phyloP scores from a whole-genome alignment of 2,888 invertebrate genomes.

The Uloborus plumipes region DNA sequence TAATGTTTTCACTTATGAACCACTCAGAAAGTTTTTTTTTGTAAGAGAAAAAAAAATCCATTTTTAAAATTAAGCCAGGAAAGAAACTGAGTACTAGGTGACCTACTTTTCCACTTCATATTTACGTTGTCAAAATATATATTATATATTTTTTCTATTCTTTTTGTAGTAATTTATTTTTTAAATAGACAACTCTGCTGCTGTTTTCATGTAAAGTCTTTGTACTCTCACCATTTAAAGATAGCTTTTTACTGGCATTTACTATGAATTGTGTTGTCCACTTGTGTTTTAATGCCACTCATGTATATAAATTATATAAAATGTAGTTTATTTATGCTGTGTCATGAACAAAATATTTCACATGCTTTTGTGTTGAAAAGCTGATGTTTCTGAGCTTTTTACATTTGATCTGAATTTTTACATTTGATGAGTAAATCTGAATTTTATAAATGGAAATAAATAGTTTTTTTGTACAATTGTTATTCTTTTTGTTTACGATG shows the following conservation, averaged over 20 bases:
- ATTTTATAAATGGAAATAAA: constrained; percentile 64
- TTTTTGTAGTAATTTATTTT: too few species aligned
- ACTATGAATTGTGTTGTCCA: constrained; percentile 12
- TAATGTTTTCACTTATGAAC: too few species aligned
- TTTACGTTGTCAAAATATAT: too few species aligned
- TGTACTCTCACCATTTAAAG: background rate
- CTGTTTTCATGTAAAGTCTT: background rate
- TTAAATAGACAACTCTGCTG: too few species aligned
- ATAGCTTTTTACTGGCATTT: background rate
- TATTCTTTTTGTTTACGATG: too few species aligned
- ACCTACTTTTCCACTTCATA: too few species aligned
- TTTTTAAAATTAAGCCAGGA: too few species aligned
- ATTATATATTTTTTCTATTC: too few species aligned
- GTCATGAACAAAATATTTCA: constrained; percentile 20
- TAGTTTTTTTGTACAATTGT: constrained; percentile 39
- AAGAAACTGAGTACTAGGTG: too few species aligned
- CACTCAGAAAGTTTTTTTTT: too few species aligned
- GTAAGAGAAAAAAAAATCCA: too few species aligned
- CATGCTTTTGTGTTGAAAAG: constrained; percentile 48
- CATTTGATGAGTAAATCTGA: constrained; percentile 53
- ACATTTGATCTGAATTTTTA: constrained; percentile 61
- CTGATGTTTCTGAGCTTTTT: constrained; percentile 63
- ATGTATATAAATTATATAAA: constrained; percentile 49
- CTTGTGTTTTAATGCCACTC: constrained; percentile 37
- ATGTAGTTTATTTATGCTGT: constrained; percentile 40